These are phyloP conservation scores for Coenonympha glycerion DNA, from an alignment of 2,888 invertebrate genomes.

Conservation along the genomic window DNA sequence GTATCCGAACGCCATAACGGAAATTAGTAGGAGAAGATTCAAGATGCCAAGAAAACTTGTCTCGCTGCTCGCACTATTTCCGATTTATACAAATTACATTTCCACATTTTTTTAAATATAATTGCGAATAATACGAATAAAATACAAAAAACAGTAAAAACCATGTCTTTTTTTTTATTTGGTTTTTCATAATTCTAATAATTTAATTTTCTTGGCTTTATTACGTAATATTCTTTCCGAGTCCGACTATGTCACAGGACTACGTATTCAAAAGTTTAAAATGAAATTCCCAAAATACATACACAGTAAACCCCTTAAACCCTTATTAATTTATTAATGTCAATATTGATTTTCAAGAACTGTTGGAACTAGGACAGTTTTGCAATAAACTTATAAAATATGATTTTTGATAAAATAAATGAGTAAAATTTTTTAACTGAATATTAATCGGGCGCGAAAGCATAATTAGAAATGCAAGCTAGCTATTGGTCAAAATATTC, in stretches of 20 bases:
- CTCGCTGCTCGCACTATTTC: conserved; percentile 30
- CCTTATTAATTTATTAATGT: no score
- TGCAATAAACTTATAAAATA: neutral
- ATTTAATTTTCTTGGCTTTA: neutral
- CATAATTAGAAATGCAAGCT: conserved; percentile 47
- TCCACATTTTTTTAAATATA: no score
- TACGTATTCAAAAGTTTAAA: neutral
- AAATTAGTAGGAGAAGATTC: conserved; percentile 34
- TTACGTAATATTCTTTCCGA: conserved; percentile 2
- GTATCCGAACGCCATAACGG: conserved; percentile 27
- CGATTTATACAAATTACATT: no score
- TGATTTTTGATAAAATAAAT: conserved; percentile 26
- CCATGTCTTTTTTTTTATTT: no score
- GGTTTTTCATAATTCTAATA: no score
- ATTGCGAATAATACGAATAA: no score
- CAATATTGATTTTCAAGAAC: no score
- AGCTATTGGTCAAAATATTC: conserved; percentile 54
- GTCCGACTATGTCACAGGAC: neutral
- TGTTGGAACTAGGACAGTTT: no score
- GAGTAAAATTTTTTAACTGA: conserved; percentile 49
- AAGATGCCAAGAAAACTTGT: conserved; percentile 29
- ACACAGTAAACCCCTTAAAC: no score
- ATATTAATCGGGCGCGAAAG: conserved; percentile 68
- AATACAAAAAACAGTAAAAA: no score
- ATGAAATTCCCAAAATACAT: neutral